phyloP scores from a whole-genome alignment of 2,888 invertebrate species.

The Bombylius discolor region DNA sequence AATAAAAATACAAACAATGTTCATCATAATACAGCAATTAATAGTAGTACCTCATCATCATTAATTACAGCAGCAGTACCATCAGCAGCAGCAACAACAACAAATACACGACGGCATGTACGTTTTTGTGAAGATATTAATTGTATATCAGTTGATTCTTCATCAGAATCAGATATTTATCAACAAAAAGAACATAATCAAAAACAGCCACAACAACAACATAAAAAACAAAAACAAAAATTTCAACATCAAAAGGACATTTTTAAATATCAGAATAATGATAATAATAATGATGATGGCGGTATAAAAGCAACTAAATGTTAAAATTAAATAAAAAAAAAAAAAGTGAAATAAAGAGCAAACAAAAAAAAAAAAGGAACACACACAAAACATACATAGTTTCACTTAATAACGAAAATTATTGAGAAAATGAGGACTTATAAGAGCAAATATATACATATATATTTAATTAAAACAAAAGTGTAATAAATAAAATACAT shows the following conservation, averaged over 20 bases:
- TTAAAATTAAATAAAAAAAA: too few relatives aligned
- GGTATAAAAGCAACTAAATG: too few relatives aligned
- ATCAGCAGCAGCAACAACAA: background rate
- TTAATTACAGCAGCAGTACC: background rate
- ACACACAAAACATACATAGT: too few relatives aligned
- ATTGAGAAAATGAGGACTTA: too few relatives aligned
- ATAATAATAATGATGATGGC: too few relatives aligned
- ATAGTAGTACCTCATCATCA: background rate
- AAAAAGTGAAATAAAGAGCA: too few relatives aligned
- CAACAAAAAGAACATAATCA: background rate
- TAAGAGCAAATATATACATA: too few relatives aligned
- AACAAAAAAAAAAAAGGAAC: too few relatives aligned
- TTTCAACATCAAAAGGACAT: background rate
- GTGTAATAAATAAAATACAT: too few relatives aligned
- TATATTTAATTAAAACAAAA: too few relatives aligned
- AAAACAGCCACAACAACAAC: background rate
- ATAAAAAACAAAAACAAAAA: background rate
- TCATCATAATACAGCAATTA: slow-evolving; percentile 3
- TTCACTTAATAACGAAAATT: too few relatives aligned
- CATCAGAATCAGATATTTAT: background rate
- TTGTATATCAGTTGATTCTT: background rate
- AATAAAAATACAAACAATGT: slow-evolving; percentile 1
- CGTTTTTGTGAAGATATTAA: slow-evolving; percentile 3
- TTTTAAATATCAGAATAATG: too few relatives aligned
- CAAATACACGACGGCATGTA: slow-evolving; percentile 1